Conservation (phyloP, 1,140 invertebrate species). For the Charaxes varanes region DNA sequence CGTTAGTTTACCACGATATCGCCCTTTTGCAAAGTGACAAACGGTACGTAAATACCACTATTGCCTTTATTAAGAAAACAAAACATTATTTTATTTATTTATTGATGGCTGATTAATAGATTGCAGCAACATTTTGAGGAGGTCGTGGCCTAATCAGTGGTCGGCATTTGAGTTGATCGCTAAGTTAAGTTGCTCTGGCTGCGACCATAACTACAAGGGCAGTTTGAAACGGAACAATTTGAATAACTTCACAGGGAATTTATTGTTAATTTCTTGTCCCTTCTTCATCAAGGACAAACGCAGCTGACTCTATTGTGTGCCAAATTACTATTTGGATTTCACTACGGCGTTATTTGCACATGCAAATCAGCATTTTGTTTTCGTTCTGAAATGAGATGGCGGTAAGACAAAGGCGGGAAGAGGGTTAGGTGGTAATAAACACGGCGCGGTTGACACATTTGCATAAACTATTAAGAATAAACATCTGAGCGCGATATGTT, state of each 20-base stretch:
- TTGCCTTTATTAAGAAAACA: not conserved
- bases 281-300: constrained; percentile 31
- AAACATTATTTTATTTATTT: too few species aligned
- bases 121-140: too few species aligned
- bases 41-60: not conserved
- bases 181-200: too few species aligned
- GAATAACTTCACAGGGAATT: constrained; percentile 46
- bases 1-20: not conserved
- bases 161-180: too few species aligned
- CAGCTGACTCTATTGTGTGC: constrained; percentile 61
- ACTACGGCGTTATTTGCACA: constrained; percentile 65
- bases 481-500: constrained; percentile 39
- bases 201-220: too few species aligned
- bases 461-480: constrained; percentile 63
- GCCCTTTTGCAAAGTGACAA: not conserved
- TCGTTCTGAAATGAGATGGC: constrained; percentile 33
- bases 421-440: constrained; percentile 24
- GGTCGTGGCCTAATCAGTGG: too few species aligned
- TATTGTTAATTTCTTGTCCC: constrained; percentile 50
- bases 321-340: constrained; percentile 68
- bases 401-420: constrained; percentile 29
- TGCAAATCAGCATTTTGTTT: constrained; percentile 70
- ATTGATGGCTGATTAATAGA: too few species aligned
- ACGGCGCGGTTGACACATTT: constrained; percentile 43
- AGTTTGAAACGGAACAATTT: constrained; percentile 17